These are phyloP conservation scores for Gonatopus flavifemur DNA, from an alignment of 1,140 invertebrate genomes.

Conservation along the genomic window DNA sequence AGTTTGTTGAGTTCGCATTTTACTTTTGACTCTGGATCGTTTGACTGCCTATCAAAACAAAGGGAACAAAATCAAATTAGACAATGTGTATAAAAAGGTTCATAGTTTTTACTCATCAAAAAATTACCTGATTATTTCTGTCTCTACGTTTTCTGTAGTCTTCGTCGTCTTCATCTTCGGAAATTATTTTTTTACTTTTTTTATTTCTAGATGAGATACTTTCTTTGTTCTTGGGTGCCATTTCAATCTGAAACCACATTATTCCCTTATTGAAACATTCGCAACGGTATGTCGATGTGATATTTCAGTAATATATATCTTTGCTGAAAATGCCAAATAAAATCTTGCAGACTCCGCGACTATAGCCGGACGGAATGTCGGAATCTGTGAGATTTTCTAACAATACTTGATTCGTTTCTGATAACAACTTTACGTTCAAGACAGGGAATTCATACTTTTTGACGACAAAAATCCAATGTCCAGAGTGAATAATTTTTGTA, in stretches of 20 bases:
- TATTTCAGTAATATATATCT: no score
- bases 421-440: no score
- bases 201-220: conserved; percentile 30
- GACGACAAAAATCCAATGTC: no score
- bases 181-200: conserved; percentile 38
- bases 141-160: conserved; percentile 80
- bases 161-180: conserved; percentile 70
- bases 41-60: conserved; percentile 74
- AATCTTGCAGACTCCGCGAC: no score
- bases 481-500: no score
- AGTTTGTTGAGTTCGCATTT: conserved; percentile 79
- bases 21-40: conserved; percentile 84
- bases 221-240: conserved; percentile 58
- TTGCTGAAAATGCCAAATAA: no score
- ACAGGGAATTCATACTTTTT: no score
- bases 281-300: background rate
- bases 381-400: no score
- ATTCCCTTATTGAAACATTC: background rate
- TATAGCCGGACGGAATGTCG: no score
- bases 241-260: conserved; percentile 30
- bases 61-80: background rate
- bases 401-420: no score
- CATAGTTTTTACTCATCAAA: background rate
- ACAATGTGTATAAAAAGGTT: conserved; percentile 2
- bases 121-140: conserved; percentile 77